Percentiles rank a stretch among this genome's conserved stretches.
Conservation (phyloP, 2,888 invertebrate species). For the Antheraea assamensis region DNA sequence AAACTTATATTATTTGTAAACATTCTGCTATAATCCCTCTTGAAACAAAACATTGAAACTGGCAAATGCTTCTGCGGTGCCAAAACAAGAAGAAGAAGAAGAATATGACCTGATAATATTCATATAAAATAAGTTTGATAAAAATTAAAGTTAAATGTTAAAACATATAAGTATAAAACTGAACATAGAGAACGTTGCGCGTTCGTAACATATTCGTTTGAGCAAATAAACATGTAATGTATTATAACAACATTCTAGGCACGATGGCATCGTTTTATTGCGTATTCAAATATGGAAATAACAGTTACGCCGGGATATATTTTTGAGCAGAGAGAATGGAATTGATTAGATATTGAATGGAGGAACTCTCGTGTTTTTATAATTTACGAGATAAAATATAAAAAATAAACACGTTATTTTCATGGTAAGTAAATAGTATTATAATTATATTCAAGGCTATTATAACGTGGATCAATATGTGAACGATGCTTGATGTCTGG, state of each 20-base stretch:
- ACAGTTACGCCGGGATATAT: background rate
- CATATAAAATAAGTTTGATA: no score
- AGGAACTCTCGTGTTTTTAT: background rate
- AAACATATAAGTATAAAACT: background rate
- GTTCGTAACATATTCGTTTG: background rate
- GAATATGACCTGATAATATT: no score
- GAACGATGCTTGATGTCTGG: no score
- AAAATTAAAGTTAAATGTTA: no score
- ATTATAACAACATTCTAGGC: background rate
- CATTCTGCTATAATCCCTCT: no score
- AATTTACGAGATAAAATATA: background rate
- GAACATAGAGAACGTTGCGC: background rate
- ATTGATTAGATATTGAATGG: background rate
- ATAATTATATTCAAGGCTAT: no score
- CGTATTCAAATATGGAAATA: constrained; percentile 12
- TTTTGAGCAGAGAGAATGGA: background rate
- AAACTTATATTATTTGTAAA: no score
- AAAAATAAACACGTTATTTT: background rate
- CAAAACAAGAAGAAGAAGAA: no score
- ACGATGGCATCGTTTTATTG: constrained; percentile 7
- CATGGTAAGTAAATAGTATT: background rate
- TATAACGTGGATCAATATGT: no score
- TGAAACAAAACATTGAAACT: no score
- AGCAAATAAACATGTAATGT: constrained; percentile 4
- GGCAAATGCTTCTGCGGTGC: no score